Evolutionary conservation across 2,888 invertebrate species (phyloP).

Genomic region (Mystacides longicornis): DNA sequence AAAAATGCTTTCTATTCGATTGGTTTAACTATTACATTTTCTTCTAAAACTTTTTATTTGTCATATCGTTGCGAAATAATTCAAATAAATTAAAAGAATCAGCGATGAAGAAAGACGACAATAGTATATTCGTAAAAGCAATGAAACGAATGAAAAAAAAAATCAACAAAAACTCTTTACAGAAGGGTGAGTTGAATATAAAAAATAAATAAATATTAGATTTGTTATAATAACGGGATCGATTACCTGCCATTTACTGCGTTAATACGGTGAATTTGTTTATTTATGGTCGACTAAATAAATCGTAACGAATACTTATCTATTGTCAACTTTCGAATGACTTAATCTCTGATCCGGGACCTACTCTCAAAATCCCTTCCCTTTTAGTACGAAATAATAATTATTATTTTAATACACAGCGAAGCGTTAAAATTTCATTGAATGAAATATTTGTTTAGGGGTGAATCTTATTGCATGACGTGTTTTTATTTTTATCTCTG

Average conservation of each 20-base stretch:
- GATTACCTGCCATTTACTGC: conserved; percentile 3
- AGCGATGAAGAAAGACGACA: background rate
- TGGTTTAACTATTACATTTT: no score
- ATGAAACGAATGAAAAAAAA: background rate
- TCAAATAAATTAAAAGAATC: no score
- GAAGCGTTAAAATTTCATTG: conserved; percentile 2
- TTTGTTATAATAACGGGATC: conserved; percentile 3
- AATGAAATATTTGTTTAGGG: background rate
- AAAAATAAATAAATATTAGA: no score
- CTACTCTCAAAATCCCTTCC: background rate
- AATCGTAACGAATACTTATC: conserved; percentile 14
- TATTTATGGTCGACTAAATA: conserved; percentile 21
- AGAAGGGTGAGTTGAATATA: background rate
- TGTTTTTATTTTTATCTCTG: background rate
- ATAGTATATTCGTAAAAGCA: background rate
- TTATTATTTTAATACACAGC: background rate
- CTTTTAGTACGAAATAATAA: background rate
- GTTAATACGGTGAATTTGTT: conserved; percentile 1
- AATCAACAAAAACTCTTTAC: background rate
- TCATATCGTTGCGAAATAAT: no score
- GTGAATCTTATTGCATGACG: background rate
- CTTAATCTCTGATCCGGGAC: conserved; percentile 17
- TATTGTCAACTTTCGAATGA: conserved; percentile 20
- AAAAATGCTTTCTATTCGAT: no score
- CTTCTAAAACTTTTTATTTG: no score